Percentiles rank a stretch among this genome's conserved stretches.
phyloP scores from a whole-genome alignment of 2,113 vertebrate species.

The Leucopsar rothschildi region DNA sequence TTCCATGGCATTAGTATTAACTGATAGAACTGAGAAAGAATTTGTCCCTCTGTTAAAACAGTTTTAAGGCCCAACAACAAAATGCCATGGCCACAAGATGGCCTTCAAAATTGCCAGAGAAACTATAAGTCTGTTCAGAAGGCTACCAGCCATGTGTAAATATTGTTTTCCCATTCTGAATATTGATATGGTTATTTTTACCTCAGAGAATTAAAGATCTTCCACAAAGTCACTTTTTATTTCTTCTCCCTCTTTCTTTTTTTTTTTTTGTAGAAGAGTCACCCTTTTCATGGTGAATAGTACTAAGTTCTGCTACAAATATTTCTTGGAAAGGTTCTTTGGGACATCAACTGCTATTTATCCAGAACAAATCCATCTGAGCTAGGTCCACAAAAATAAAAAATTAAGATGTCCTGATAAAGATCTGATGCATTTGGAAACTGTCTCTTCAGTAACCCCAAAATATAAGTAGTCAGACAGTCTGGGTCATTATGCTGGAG shows the following conservation, averaged over 20 bases:
- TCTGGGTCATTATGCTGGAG: background rate
- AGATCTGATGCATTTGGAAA: background rate
- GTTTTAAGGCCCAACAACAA: background rate
- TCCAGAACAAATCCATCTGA: background rate
- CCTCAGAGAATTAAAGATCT: background rate
- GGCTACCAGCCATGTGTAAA: background rate
- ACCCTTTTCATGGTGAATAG: background rate
- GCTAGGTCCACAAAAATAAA: background rate
- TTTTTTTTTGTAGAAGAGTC: background rate
- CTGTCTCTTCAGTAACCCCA: background rate
- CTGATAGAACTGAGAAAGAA: background rate
- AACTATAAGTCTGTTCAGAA: background rate
- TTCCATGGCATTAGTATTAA: background rate
- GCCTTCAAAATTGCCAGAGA: constrained; percentile 10
- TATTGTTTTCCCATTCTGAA: background rate
- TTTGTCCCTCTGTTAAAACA: background rate
- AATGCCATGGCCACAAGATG: background rate
- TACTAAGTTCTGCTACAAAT: background rate
- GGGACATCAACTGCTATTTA: background rate
- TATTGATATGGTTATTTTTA: background rate
- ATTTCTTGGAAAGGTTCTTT: background rate
- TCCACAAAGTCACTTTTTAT: background rate
- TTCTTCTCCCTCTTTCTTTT: background rate
- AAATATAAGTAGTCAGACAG: background rate
- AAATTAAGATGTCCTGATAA: background rate